Conservation (phyloP, 35 echinoderm and acorn worm genomes). For the Heliocidaris erythrogramma region DNA sequence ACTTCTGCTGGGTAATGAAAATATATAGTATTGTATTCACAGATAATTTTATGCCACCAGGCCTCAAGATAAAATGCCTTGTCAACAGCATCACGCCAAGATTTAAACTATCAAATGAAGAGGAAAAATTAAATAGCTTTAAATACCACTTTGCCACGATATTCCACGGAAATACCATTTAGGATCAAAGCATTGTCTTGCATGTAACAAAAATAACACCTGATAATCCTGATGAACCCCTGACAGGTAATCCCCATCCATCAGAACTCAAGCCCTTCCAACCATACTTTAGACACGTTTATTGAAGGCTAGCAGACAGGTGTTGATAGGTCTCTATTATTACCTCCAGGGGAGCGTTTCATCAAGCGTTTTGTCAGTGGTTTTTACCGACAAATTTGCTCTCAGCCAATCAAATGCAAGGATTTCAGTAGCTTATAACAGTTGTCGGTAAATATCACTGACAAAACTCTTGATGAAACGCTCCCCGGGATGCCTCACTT, state of each 20-base stretch:
- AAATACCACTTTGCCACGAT: background rate
- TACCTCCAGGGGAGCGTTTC: too few species aligned
- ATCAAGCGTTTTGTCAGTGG: too few species aligned
- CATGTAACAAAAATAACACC: slow-evolving; percentile 12
- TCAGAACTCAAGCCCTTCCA: background rate
- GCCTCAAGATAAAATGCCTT: background rate
- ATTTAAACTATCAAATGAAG: background rate
- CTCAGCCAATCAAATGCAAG: too few species aligned
- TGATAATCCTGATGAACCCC: background rate
- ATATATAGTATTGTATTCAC: too few species aligned
- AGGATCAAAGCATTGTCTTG: background rate
- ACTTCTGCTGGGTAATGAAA: too few species aligned
- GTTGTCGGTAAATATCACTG: too few species aligned
- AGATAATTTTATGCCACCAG: background rate
- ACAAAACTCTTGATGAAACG: too few species aligned
- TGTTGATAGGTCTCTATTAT: background rate
- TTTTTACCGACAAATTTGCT: too few species aligned
- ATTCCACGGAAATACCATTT: background rate
- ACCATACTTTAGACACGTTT: background rate
- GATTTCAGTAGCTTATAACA: too few species aligned
- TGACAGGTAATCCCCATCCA: background rate
- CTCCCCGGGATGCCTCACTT: background rate
- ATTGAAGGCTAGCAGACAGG: background rate
- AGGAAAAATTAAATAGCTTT: background rate
- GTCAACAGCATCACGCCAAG: background rate